These are phyloP conservation scores for Echinarachnius parma DNA, from an alignment of 53 echinoderm and acorn worm genomes.

Conservation along the genomic window DNA sequence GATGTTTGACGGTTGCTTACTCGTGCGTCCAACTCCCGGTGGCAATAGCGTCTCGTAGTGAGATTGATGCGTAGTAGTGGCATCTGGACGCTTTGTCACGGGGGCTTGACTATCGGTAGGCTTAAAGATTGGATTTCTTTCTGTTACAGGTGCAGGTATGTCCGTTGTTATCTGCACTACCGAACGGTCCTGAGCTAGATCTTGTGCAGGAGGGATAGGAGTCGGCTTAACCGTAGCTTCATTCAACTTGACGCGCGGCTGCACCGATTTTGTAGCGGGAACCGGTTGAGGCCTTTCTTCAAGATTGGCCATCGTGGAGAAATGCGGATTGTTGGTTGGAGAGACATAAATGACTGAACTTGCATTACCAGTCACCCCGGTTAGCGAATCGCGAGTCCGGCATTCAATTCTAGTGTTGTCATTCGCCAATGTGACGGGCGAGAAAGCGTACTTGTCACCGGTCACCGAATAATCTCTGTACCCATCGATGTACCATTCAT, in stretches of 20 bases:
- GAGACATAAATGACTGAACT: slow-evolving; percentile 22
- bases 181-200: background rate
- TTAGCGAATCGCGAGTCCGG: slow-evolving; percentile 10
- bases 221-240: background rate
- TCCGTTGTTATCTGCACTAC: background rate
- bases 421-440: slow-evolving; percentile 8
- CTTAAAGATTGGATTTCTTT: background rate
- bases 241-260: background rate
- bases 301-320: too few species aligned
- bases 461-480: slow-evolving; percentile 5
- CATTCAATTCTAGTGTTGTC: slow-evolving; percentile 26
- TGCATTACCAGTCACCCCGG: slow-evolving; percentile 34
- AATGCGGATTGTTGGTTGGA: background rate
- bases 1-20: slow-evolving; percentile 10
- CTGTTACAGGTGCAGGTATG: background rate
- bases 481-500: slow-evolving; percentile 37
- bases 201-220: background rate
- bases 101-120: background rate
- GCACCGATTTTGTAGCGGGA: too few species aligned
- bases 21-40: background rate
- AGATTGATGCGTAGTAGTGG: background rate
- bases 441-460: slow-evolving; percentile 12
- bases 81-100: background rate
- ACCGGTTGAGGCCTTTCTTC: too few species aligned
- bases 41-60: background rate